Percentiles rank a stretch among this genome's conserved stretches.
Evolutionary conservation across 2,888 invertebrate species (phyloP).

Genomic region (Cantharis flavilabris): DNA sequence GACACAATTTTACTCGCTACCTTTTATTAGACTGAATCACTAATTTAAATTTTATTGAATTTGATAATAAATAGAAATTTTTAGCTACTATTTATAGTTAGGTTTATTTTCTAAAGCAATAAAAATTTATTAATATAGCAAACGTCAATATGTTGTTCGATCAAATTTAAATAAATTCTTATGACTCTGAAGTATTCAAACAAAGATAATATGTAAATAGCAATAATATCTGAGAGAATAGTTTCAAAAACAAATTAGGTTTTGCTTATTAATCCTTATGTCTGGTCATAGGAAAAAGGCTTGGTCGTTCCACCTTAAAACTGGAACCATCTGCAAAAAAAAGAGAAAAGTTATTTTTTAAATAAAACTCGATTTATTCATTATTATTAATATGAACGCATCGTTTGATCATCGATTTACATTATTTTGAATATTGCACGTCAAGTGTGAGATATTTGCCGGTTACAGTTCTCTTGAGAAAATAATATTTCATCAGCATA

Average conservation of each 20-base stretch:
- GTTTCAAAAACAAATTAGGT: too few species aligned
- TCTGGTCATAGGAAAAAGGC: too few species aligned
- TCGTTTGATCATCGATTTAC: background rate
- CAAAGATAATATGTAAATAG: background rate
- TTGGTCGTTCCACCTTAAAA: too few species aligned
- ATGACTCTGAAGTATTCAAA: background rate
- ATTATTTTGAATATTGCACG: conserved; percentile 5
- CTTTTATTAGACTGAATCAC: background rate
- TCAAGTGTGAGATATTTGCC: conserved; percentile 37
- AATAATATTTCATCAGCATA: conserved; percentile 43
- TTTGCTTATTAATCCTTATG: background rate
- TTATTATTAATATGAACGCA: background rate
- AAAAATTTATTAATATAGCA: background rate
- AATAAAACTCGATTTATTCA: too few species aligned
- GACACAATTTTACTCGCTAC: background rate
- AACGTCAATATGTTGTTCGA: background rate
- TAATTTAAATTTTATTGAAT: background rate
- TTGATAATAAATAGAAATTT: background rate
- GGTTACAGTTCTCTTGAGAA: conserved; percentile 47
- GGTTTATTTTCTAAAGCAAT: background rate
- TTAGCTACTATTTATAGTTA: background rate
- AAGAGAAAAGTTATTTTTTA: too few species aligned
- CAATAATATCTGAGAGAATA: background rate
- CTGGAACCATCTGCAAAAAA: background rate
- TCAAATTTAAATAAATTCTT: background rate